Conservation (phyloP, 2,113 vertebrate species). For the Nothobranchius kuhntae region DNA sequence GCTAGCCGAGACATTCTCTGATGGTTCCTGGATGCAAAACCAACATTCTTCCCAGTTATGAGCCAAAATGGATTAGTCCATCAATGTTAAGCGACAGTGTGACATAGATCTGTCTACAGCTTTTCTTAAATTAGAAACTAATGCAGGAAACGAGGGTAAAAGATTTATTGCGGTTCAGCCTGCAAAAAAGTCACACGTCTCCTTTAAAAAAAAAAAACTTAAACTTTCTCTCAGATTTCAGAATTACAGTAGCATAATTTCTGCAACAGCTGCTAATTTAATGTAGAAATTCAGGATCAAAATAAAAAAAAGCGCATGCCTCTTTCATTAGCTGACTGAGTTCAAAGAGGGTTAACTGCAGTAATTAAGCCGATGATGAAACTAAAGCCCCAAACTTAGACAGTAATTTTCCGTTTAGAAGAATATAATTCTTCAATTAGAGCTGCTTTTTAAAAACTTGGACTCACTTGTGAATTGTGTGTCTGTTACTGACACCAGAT, state of each 20-base stretch:
- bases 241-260: background rate
- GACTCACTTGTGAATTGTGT: background rate
- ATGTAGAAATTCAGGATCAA: background rate
- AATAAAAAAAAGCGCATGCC: background rate
- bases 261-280: background rate
- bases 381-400: slow-evolving; percentile 14
- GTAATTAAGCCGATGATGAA: slow-evolving; percentile 6
- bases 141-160: too few species aligned
- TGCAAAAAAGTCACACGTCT: too few species aligned
- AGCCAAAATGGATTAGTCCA: too few species aligned
- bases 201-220: too few species aligned
- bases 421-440: slow-evolving; percentile 1
- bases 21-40: too few species aligned
- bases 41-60: too few species aligned
- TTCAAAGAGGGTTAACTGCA: slow-evolving; percentile 10
- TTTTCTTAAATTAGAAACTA: too few species aligned
- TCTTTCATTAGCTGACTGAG: slow-evolving; percentile 16
- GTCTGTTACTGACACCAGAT: slow-evolving; percentile 55
- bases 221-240: background rate
- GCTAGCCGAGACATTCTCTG: too few species aligned
- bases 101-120: too few species aligned
- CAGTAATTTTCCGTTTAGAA: slow-evolving; percentile 3
- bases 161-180: too few species aligned
- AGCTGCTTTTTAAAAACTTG: background rate
- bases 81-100: too few species aligned